Base-by-base conservation (phyloP, 2,888 invertebrate genomes). In the Pseudococcus viburni region DNA sequence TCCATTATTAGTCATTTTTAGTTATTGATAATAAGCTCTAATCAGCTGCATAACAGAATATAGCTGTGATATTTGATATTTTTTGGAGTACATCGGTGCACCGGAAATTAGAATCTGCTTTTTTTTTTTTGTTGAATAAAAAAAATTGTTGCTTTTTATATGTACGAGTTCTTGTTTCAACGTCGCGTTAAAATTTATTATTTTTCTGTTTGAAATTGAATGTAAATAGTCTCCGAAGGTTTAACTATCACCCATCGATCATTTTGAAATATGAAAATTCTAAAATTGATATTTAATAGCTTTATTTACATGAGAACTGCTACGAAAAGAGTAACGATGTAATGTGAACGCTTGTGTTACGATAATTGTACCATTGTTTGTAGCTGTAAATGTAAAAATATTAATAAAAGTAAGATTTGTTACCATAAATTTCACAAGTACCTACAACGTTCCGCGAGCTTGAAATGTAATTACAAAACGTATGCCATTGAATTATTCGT, bases 321-420 rank as follows among this genome's bases (percentile, higher is more conserved):
- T 46, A 83, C 42, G 80, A 19, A n/a, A 46, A 83, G 12, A 33
- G 80, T 33, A 39, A 33, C 46, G 46, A 42, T 46, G 19, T 46
- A n/a, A 83, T 46, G 80, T 83, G 3, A 83, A 83, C 17, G 26
- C 42, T 42, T 39, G 42, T 15, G 17, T 83, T 46, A 83, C 46
- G 19, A 22, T 46, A 46, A 83, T 80, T 83, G 80, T 83, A 83
- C 80, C 80, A 46, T 83, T 83, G 80, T 83, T 83, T 42, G 80
- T 83, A 39, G 46, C 33, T 83, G 80, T 83, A 83, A 83, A 77
- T 19, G 19, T 83, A 83, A 19, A 83, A 83, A 83, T 73, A 33
- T 73, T 33, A 33, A 39, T 83, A 83, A 83, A 83, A 46, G 80
- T 83, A 83, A 83, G 46, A 83, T 83, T 83, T 83, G 80, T 83